phyloP scores from a whole-genome alignment of 1,140 invertebrate species.

The Zaprionus taronus region DNA sequence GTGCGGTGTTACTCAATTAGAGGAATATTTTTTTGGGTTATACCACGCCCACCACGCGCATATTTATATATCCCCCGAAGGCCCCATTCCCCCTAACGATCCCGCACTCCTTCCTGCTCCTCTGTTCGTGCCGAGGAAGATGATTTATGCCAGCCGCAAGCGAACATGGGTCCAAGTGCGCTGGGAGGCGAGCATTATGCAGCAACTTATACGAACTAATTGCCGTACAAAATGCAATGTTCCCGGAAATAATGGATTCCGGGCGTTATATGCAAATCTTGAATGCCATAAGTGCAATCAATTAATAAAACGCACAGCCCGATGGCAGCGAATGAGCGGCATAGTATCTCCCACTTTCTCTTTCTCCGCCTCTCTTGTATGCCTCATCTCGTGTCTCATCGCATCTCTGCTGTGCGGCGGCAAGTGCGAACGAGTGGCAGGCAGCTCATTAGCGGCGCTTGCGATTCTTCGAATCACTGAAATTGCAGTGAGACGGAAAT shows the following conservation, averaged over 20 bases:
- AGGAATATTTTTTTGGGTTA: conserved; percentile 59
- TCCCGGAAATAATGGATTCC: conserved; percentile 84
- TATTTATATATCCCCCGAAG: conserved; percentile 39
- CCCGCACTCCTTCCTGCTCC: conserved; percentile 12
- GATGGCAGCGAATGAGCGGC: not conserved
- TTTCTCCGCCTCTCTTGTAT: not conserved
- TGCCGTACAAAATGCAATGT: conserved; percentile 84
- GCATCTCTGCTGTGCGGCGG: not conserved
- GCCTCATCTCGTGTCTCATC: conserved; percentile 6
- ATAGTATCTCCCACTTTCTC: conserved; percentile 1
- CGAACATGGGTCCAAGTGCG: conserved; percentile 59
- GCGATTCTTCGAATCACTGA: conserved; percentile 83
- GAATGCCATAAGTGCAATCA: conserved; percentile 72
- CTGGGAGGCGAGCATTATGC: conserved; percentile 50
- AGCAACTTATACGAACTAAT: conserved; percentile 74
- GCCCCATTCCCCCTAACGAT: not conserved
- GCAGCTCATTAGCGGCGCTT: conserved; percentile 83
- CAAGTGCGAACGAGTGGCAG: conserved; percentile 63
- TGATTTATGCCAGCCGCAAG: conserved; percentile 75
- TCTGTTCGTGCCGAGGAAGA: conserved; percentile 39
- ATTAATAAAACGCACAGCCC: conserved; percentile 56
- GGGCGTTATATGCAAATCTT: conserved; percentile 65
- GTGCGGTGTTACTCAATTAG: conserved; percentile 75
- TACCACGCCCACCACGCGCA: conserved; percentile 14
- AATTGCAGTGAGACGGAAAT: conserved; percentile 83